Evolutionary conservation across 2,888 invertebrate species (phyloP), one percentile per base, ranked within the genome.

Genomic region (Cosmorhoe ocellata): DNA sequence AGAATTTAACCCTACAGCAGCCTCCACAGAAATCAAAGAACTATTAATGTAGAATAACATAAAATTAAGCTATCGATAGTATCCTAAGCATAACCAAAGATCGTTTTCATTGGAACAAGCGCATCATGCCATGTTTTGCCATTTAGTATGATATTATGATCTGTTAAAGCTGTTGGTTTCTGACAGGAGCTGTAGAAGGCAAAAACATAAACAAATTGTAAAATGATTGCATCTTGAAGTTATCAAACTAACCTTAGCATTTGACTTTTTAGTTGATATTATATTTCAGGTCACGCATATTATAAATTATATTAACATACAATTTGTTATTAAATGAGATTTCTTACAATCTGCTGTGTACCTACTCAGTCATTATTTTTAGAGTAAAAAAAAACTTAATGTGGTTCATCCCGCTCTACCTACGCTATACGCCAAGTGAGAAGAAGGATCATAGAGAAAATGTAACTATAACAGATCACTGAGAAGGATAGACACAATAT

Each of bases 51-150:
- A 47, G 37, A 14, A 24, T 41, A 28, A 27, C 3, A 30, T 42
- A 37, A 45, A 27, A 39, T 39, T 42, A 26, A 30, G 32, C 42
- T 46, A 42, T 38, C 24, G 31, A 44, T 46, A 40, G 3, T 43
- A 22, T 38, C 22, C 38, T 14, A 14, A 12, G 22, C 22, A 24
- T 32, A 51, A 47, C 52, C 52, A 52, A 52, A 52, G 52, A 52
- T 52, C 18, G 30, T 30, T 40, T 36, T 47, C 38, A 34, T 33
- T 52, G 38, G 14, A 43, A 39, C 32, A 24, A 37, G 18, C 32
- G 11, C 42, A 32, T 32, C 37, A 11, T 12, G 52, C 47, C 47
- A 49, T 49, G 11, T 52, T 48, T 47, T 52, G 52, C 47, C 52
- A 52, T 52, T 33, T 8, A 47, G 47, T 11, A 30, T 41, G 32